Percentiles rank a stretch among this genome's conserved stretches.
phyloP scores from a whole-genome alignment of 2,113 vertebrate species.

The Ochotona curzoniae region DNA sequence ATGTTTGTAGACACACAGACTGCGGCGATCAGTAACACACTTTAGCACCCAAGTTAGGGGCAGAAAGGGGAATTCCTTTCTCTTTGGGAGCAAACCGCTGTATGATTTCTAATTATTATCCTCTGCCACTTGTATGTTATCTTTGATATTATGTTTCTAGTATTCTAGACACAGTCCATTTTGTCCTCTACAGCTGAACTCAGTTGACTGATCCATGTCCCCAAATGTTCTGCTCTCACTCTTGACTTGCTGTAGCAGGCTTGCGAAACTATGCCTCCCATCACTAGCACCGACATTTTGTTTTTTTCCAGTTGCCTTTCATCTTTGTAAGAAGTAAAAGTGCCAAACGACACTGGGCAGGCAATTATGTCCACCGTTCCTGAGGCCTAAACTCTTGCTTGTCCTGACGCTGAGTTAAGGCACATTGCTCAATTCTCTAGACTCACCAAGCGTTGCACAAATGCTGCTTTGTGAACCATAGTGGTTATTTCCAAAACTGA shows the following conservation, averaged over 20 bases:
- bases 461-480: not conserved
- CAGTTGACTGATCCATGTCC: not conserved
- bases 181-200: conserved; percentile 1
- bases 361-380: not conserved
- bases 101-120: conserved; percentile 1
- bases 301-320: not conserved
- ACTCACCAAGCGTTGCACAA: conserved; percentile 51
- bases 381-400: not conserved
- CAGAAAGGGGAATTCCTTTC: not conserved
- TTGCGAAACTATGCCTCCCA: not conserved
- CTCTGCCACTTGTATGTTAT: not conserved
- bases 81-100: conserved; percentile 13
- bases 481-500: conserved; percentile 30
- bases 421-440: conserved; percentile 29
- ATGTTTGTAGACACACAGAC: no score
- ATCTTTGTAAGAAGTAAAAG: conserved; percentile 29
- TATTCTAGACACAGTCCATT: not conserved
- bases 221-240: not conserved
- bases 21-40: not conserved
- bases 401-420: not conserved
- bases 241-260: not conserved
- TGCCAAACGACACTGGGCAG: not conserved
- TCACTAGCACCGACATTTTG: not conserved
- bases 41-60: not conserved
- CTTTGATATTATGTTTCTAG: conserved; percentile 1